phyloP scores from a whole-genome alignment of 2,888 invertebrate genomes.

The Agrilus biguttatus region DNA sequence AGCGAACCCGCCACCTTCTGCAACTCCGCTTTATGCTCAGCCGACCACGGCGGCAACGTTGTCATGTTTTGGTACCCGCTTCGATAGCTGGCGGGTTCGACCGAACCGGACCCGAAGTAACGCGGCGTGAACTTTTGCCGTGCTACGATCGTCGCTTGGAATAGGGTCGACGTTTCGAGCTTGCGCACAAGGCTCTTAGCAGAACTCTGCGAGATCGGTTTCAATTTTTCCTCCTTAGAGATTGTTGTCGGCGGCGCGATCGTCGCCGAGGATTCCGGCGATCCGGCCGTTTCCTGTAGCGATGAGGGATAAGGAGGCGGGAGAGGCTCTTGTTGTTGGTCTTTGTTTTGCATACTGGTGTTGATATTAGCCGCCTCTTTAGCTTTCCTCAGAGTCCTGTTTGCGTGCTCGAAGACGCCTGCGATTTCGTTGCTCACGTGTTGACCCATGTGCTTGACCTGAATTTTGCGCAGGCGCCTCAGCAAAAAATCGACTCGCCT shows the following conservation, averaged over 20 bases:
- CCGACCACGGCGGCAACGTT: conserved; percentile 31
- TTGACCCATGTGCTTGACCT: conserved; percentile 58
- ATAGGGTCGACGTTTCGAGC: conserved; percentile 33
- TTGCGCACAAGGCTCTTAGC: conserved; percentile 42
- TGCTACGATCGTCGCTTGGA: conserved; percentile 27
- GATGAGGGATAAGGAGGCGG: no score
- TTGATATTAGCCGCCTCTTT: conserved; percentile 12
- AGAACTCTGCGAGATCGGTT: conserved; percentile 34
- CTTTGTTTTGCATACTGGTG: neutral
- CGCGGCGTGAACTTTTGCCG: conserved; percentile 25
- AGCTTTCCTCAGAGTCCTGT: conserved; percentile 32
- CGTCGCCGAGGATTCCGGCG: neutral
- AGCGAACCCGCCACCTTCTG: conserved; percentile 60
- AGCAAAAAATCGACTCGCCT: conserved; percentile 57
- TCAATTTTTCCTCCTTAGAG: conserved; percentile 20
- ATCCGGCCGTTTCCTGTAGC: no score
- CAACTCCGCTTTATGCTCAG: conserved; percentile 39
- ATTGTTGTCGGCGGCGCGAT: neutral
- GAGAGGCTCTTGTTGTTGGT: conserved; percentile 1
- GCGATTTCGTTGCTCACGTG: conserved; percentile 67
- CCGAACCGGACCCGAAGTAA: conserved; percentile 40
- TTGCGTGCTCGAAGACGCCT: conserved; percentile 61
- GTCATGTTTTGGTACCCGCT: conserved; percentile 18
- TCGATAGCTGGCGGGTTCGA: conserved; percentile 18
- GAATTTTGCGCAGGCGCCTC: conserved; percentile 60